phyloP scores from a whole-genome alignment of 2,113 vertebrate species.

The Bungarus multicinctus region DNA sequence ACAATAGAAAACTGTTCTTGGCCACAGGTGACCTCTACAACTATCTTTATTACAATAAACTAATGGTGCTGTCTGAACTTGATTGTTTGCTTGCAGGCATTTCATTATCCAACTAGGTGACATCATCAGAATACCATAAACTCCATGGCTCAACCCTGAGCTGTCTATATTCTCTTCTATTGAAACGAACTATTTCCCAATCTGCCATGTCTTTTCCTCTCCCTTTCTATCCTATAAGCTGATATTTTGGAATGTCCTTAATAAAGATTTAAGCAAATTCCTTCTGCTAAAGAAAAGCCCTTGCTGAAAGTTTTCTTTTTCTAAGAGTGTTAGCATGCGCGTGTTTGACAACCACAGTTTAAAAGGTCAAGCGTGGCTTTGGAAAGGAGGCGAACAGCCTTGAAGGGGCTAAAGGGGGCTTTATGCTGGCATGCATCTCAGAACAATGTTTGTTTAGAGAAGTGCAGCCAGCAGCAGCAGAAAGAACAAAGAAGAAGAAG shows the following conservation, averaged over 20 bases:
- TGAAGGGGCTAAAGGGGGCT: constrained; percentile 35
- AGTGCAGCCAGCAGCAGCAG: neutral
- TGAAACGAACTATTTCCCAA: neutral
- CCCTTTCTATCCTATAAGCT: neutral
- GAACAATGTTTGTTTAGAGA: constrained; percentile 4
- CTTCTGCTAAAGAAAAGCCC: neutral
- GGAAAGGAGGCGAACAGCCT: neutral
- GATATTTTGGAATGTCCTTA: neutral
- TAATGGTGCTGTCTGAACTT: neutral
- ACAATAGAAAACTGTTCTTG: neutral
- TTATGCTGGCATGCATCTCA: constrained; percentile 10
- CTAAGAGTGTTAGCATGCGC: fast-evolving
- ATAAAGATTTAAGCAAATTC: fast-evolving
- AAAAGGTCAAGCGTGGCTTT: constrained; percentile 16
- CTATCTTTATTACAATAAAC: neutral
- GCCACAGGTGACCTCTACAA: neutral
- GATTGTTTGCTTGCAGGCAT: neutral
- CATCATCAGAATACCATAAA: neutral
- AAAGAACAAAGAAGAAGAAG: neutral
- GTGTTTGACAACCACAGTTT: neutral
- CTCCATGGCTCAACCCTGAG: neutral
- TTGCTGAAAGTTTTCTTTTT: neutral
- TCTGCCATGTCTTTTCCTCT: too few species aligned
- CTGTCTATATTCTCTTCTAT: neutral
- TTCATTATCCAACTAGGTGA: neutral